Evolutionary conservation across 92 coral and sea anemone species (phyloP).

Genomic region (Palythoa heliodiscus): DNA sequence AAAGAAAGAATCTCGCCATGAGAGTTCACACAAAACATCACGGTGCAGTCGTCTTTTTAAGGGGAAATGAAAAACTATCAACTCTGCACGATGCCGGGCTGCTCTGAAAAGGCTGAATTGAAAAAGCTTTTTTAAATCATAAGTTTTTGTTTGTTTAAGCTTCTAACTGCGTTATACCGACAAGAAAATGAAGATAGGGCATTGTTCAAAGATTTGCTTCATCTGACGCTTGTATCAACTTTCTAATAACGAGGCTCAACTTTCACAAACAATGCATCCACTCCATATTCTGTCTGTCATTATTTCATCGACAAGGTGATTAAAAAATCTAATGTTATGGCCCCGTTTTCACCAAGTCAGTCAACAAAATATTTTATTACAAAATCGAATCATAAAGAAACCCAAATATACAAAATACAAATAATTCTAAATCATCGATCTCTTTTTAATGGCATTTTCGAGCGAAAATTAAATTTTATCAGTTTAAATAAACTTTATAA

Average conservation of each 20-base stretch:
- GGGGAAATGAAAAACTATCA: constrained; percentile 1
- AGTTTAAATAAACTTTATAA: background rate
- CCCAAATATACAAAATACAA: background rate
- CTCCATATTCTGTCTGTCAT: constrained; percentile 5
- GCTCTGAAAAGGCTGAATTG: background rate
- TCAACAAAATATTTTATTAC: constrained; percentile 23
- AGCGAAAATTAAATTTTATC: constrained; percentile 1
- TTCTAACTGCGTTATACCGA: background rate
- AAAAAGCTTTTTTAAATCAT: background rate
- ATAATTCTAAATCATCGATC: constrained; percentile 1
- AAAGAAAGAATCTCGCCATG: background rate
- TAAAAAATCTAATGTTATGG: constrained; percentile 7
- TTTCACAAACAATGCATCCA: background rate
- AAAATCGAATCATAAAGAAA: background rate
- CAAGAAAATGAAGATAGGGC: background rate
- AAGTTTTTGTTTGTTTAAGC: constrained; percentile 11
- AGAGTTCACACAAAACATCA: background rate
- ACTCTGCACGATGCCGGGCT: constrained; percentile 17
- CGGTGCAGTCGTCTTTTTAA: background rate
- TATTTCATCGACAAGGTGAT: constrained; percentile 2
- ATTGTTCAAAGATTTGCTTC: background rate
- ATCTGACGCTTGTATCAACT: constrained; percentile 2
- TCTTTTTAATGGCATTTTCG: constrained; percentile 12
- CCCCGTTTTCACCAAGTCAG: background rate
- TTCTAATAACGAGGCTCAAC: background rate